Percentiles rank a stretch among this genome's conserved stretches.
These are phyloP conservation scores for Callospermophilus lateralis DNA, from an alignment of 2,113 vertebrate genomes.

Conservation along the genomic window DNA sequence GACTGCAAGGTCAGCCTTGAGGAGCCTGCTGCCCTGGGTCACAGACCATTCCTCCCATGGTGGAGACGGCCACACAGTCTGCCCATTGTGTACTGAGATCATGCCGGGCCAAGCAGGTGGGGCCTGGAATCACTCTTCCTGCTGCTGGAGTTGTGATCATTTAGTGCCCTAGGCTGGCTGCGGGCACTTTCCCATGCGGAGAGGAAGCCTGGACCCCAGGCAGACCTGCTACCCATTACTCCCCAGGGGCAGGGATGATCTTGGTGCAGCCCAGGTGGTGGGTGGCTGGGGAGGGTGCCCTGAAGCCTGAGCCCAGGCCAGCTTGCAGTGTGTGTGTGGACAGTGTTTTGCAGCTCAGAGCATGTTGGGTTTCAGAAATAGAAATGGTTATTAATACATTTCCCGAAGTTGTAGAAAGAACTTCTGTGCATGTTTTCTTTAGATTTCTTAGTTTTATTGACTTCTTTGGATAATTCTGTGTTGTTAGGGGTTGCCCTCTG, in stretches of 20 bases:
- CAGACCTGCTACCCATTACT: not conserved
- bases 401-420: not conserved
- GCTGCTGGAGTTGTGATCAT: not conserved
- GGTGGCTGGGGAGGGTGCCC: rapidly evolving
- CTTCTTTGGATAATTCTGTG: not conserved
- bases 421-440: not conserved
- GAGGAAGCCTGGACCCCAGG: not conserved
- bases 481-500: not conserved
- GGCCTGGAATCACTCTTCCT: not conserved
- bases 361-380: not conserved
- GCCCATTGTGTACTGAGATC: slow-evolving; percentile 1
- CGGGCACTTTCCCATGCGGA: not conserved
- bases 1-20: slow-evolving; percentile 34
- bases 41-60: not conserved
- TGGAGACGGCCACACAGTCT: not conserved
- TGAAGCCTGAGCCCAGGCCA: not conserved
- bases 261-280: not conserved
- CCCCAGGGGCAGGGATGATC: not conserved
- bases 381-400: not conserved
- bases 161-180: not conserved
- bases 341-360: not conserved
- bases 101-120: not conserved
- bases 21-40: not conserved
- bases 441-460: not conserved
- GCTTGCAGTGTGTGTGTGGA: not conserved